Evolutionary conservation across 2,888 invertebrate species (phyloP).

Genomic region (Stenchaetothrips biformis): DNA sequence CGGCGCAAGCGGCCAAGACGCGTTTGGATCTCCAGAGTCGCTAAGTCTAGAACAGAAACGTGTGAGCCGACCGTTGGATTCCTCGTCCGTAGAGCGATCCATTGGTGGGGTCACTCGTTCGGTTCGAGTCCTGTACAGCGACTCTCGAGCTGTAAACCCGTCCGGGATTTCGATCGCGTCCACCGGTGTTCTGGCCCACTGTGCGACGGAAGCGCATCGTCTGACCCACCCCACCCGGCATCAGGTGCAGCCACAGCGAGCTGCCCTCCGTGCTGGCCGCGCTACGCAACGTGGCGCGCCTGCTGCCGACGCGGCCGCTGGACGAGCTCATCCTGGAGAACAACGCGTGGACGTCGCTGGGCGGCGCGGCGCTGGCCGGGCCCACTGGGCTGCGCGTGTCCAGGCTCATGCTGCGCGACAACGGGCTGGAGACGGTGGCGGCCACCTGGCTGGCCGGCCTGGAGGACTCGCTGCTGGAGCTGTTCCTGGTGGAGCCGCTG

Average conservation of each 20-base stretch:
- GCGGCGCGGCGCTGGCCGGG: conserved; percentile 72
- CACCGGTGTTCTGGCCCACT: too few relatives aligned
- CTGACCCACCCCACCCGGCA: conserved; percentile 37
- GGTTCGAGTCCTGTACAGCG: too few relatives aligned
- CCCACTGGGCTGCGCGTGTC: conserved; percentile 67
- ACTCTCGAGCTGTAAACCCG: too few relatives aligned
- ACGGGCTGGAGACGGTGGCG: conserved; percentile 69
- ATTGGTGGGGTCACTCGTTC: too few relatives aligned
- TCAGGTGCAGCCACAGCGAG: conserved; percentile 89
- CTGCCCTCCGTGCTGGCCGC: conserved; percentile 70
- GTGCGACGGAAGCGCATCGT: background rate
- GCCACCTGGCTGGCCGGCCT: conserved; percentile 75
- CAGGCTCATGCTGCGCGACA: conserved; percentile 76
- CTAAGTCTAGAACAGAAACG: too few relatives aligned
- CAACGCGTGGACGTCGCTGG: conserved; percentile 78
- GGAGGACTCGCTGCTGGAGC: conserved; percentile 70
- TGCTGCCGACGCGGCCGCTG: conserved; percentile 59
- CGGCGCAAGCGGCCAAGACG: too few relatives aligned
- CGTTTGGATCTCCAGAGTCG: too few relatives aligned
- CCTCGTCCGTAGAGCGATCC: too few relatives aligned
- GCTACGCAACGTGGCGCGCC: conserved; percentile 62
- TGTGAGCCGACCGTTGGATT: too few relatives aligned
- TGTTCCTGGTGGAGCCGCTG: conserved; percentile 79
- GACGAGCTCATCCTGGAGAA: conserved; percentile 85
- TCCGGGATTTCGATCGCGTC: too few relatives aligned